Conservation (phyloP, 2,113 vertebrate genomes). For the Crocuta crocuta region DNA sequence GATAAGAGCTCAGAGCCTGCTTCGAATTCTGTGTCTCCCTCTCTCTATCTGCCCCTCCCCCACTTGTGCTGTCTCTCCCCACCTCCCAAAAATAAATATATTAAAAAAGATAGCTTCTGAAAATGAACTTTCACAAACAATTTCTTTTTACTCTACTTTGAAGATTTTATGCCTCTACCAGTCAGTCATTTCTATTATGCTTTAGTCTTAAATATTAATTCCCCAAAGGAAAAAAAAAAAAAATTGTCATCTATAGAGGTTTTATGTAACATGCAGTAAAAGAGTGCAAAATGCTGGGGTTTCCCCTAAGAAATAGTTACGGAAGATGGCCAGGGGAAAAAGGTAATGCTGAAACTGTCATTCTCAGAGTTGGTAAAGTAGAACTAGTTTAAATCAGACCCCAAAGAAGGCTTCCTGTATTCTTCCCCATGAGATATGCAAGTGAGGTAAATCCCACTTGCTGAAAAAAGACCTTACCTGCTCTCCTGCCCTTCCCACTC, state of each 20-base stretch:
- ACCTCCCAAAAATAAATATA: too few relatives aligned
- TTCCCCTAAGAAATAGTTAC: background rate
- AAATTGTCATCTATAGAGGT: background rate
- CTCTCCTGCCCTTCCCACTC: background rate
- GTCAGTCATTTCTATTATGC: background rate
- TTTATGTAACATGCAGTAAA: background rate
- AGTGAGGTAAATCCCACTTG: background rate
- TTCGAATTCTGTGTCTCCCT: too few relatives aligned
- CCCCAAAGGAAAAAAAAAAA: background rate
- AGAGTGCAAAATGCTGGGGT: background rate
- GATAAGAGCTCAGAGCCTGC: too few relatives aligned
- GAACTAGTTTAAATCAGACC: background rate
- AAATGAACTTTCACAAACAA: background rate
- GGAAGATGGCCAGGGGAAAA: too few relatives aligned
- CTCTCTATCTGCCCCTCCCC: too few relatives aligned
- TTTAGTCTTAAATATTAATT: background rate
- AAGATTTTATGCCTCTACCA: background rate
- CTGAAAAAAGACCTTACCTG: background rate
- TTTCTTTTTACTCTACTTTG: background rate
- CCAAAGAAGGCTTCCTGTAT: background rate
- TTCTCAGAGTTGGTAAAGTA: background rate
- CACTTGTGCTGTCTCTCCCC: too few relatives aligned
- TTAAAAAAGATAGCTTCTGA: background rate
- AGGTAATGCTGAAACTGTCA: background rate
- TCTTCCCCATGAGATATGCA: background rate